phyloP scores from a whole-genome alignment of 2,113 vertebrate genomes.

The Cyanoliseus patagonus region DNA sequence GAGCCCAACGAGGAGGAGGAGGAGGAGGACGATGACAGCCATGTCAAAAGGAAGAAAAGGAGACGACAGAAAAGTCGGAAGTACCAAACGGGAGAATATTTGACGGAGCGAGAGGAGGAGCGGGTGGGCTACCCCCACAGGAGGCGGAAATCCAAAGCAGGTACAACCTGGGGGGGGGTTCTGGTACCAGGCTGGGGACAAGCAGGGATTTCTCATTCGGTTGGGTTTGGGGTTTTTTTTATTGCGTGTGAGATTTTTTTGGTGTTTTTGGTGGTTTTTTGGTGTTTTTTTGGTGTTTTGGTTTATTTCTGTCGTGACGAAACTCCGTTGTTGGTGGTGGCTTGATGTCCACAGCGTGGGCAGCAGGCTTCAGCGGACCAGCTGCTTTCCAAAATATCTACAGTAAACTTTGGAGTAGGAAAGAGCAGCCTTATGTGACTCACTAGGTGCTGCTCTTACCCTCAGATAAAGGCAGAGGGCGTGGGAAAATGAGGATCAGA shows the following conservation, averaged over 20 bases:
- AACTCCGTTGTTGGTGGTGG: not conserved
- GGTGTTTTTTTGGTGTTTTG: not conserved
- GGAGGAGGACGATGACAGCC: conserved; percentile 74
- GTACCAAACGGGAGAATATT: conserved; percentile 93
- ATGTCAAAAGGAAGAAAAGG: conserved; percentile 85
- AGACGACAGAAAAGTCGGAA: conserved; percentile 89
- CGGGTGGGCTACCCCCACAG: conserved; percentile 66
- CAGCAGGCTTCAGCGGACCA: not conserved
- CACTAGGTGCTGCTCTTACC: not conserved
- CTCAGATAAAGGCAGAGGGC: not conserved
- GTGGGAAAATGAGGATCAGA: not conserved
- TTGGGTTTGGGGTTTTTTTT: not conserved
- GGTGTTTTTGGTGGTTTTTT: not conserved
- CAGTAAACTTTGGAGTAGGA: not conserved
- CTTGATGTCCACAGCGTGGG: not conserved
- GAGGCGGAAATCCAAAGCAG: conserved; percentile 74
- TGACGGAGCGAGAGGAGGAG: conserved; percentile 86
- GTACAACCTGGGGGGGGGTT: conserved; percentile 22
- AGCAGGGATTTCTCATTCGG: not conserved
- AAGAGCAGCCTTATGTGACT: not conserved
- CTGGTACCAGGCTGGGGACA: not conserved
- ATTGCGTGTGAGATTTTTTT: not conserved
- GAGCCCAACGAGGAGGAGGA: conserved; percentile 76
- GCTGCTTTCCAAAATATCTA: not conserved
- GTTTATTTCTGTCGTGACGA: not conserved